Evolutionary conservation across 2,113 vertebrate species (phyloP).

Genomic region (Petaurus breviceps): DNA sequence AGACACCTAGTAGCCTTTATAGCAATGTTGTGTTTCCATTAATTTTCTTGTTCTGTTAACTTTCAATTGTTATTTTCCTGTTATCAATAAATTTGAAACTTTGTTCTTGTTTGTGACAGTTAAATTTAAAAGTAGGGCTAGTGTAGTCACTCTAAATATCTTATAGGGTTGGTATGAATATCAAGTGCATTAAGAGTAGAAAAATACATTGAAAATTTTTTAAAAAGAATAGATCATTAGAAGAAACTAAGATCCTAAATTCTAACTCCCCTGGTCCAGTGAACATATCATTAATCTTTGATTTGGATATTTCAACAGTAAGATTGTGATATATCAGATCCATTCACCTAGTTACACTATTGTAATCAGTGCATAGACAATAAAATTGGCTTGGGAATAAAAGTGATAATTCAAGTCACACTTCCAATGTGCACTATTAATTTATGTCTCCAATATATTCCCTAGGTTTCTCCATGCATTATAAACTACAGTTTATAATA

Average conservation of each 20-base stretch:
- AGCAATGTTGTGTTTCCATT: background rate
- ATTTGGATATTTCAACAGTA: background rate
- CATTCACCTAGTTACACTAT: background rate
- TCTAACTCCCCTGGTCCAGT: background rate
- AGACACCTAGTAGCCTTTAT: background rate
- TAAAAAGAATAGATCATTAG: slow-evolving; percentile 25
- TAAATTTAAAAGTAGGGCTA: background rate
- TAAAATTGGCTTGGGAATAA: slow-evolving; percentile 12
- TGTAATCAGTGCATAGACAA: slow-evolving; percentile 21
- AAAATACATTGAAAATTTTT: slow-evolving; percentile 39
- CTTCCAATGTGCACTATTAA: background rate
- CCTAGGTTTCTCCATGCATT: background rate
- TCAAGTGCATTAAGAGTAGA: background rate
- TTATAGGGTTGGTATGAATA: background rate
- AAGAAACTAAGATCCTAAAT: background rate
- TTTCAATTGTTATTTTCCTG: too few relatives aligned
- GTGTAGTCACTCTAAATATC: too few relatives aligned
- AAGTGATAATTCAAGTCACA: slow-evolving; percentile 1
- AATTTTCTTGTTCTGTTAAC: background rate
- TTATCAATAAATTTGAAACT: background rate
- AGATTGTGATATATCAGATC: background rate
- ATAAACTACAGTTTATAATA: slow-evolving; percentile 12
- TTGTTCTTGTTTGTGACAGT: background rate
- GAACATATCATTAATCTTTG: background rate
- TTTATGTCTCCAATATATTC: slow-evolving; percentile 3